phyloP scores from a whole-genome alignment of 2,888 invertebrate genomes.

The Microctonus brassicae region DNA sequence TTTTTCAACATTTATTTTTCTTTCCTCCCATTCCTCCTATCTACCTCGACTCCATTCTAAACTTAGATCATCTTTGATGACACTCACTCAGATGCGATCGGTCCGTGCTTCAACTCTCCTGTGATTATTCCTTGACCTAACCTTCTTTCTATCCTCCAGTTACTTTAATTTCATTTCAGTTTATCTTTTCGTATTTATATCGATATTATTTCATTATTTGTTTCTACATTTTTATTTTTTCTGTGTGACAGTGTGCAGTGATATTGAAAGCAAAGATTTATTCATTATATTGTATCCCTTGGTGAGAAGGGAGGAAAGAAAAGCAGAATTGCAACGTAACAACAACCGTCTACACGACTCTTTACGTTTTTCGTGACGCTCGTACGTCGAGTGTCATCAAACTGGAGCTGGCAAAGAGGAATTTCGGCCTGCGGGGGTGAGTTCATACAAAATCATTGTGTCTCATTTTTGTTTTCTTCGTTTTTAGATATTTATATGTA shows the following conservation, averaged over 20 bases:
- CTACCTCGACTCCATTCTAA: slow-evolving; percentile 37
- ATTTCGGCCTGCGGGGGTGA: slow-evolving; percentile 61
- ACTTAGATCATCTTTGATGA: slow-evolving; percentile 45
- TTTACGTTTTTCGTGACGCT: slow-evolving; percentile 29
- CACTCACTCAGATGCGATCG: slow-evolving; percentile 40
- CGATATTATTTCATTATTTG: slow-evolving; percentile 1
- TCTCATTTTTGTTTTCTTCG: slow-evolving; percentile 15
- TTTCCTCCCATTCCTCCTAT: slow-evolving; percentile 1
- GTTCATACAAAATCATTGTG: slow-evolving; percentile 39
- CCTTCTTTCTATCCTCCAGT: slow-evolving; percentile 25
- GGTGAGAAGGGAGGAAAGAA: slow-evolving; percentile 1
- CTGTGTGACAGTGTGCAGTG: slow-evolving; percentile 15
- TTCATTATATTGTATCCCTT: slow-evolving; percentile 28
- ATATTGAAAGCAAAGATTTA: background rate
- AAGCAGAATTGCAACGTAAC: background rate
- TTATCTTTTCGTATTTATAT: background rate
- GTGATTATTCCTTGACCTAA: slow-evolving; percentile 30
- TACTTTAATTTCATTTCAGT: slow-evolving; percentile 12
- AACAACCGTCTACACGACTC: background rate
- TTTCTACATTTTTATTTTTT: background rate
- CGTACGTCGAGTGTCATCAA: slow-evolving; percentile 52
- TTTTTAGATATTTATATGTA: background rate
- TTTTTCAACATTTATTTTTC: slow-evolving; percentile 8
- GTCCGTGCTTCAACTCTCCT: slow-evolving; percentile 30
- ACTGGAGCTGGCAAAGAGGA: slow-evolving; percentile 64